These are phyloP conservation scores for Sinotaia quadrata DNA, from an alignment of 2,888 invertebrate genomes.

Conservation along the genomic window DNA sequence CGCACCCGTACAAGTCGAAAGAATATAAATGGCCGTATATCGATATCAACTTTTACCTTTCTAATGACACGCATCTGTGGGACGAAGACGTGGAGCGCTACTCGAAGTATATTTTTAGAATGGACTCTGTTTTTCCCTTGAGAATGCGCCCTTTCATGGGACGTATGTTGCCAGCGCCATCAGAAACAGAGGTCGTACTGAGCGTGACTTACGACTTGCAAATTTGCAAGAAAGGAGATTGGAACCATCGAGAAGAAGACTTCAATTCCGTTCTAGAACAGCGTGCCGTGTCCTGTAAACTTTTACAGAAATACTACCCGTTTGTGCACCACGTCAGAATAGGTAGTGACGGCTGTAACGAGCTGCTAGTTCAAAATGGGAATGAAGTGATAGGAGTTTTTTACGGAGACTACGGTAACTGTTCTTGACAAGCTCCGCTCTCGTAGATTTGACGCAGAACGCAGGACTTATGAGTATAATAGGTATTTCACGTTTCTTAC, in stretches of 20 bases:
- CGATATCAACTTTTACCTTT: conserved; percentile 4
- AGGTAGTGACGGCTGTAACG: neutral
- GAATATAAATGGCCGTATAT: neutral
- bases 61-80: neutral
- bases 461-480: too few relatives aligned
- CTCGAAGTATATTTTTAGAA: neutral
- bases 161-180: conserved; percentile 2
- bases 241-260: neutral
- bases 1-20: too few relatives aligned
- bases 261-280: neutral
- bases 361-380: neutral
- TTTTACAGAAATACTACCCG: neutral
- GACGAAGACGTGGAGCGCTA: neutral
- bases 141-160: conserved; percentile 3
- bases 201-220: neutral
- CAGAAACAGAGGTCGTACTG: neutral
- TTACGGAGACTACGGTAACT: neutral
- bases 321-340: conserved; percentile 5
- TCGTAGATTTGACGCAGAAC: too few relatives aligned
- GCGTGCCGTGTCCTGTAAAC: neutral
- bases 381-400: neutral
- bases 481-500: too few relatives aligned
- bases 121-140: conserved; percentile 8
- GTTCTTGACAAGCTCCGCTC: too few relatives aligned
- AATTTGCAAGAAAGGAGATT: neutral